Evolutionary conservation across 2,797 vertebrate species (phyloP).

Genomic region (Esox masquinongy): DNA sequence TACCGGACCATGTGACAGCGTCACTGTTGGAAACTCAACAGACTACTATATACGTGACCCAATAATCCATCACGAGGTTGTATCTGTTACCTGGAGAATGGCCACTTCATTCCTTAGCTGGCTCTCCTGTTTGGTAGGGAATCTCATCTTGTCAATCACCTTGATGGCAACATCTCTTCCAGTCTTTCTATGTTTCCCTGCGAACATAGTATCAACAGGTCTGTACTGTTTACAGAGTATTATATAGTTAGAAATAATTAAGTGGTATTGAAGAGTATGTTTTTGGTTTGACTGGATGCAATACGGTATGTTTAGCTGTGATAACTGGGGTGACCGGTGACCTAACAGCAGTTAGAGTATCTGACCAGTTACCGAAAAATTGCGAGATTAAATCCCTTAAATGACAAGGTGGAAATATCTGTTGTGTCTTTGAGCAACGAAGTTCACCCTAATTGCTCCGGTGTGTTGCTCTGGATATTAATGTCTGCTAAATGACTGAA

Average conservation of each 20-base stretch:
- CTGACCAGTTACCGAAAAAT: too few species aligned
- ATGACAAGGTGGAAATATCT: too few species aligned
- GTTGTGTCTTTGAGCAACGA: too few species aligned
- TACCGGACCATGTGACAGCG: not conserved
- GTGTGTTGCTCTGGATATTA: too few species aligned
- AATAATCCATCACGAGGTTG: not conserved
- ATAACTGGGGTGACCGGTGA: too few species aligned
- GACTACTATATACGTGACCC: not conserved
- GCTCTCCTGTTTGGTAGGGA: slow-evolving; percentile 98
- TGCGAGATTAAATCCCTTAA: too few species aligned
- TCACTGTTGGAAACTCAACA: not conserved
- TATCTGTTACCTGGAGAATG: slow-evolving; percentile 88
- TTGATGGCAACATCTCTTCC: slow-evolving; percentile 98
- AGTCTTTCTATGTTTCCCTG: slow-evolving; percentile 96
- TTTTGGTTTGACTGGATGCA: not conserved
- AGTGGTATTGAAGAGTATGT: not conserved
- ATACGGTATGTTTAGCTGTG: not conserved
- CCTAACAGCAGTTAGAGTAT: too few species aligned
- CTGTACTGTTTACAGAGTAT: not conserved
- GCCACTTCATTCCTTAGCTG: slow-evolving; percentile 97
- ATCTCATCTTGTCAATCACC: slow-evolving; percentile 98
- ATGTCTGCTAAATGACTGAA: too few species aligned
- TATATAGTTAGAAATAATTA: not conserved
- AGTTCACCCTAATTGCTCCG: too few species aligned
- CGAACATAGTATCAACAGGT: slow-evolving; percentile 14